Evolutionary conservation across 2,797 vertebrate species (phyloP).

Genomic region (Diglossa cyanea): DNA sequence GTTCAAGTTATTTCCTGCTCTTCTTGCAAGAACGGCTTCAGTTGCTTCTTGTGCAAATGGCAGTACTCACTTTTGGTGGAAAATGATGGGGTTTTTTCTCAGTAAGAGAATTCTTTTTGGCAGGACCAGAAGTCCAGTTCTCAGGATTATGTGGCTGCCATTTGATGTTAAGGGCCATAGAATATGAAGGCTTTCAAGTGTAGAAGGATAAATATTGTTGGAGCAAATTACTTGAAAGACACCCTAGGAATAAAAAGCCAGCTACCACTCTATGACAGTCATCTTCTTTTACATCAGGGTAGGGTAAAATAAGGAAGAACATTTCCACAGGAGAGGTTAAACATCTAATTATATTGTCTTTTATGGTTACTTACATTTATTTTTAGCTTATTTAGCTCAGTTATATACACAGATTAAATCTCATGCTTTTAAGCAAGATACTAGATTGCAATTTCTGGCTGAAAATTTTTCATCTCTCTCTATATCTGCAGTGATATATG

Average conservation of each 20-base stretch:
- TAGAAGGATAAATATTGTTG: neutral
- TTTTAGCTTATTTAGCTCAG: neutral
- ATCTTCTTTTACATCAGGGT: neutral
- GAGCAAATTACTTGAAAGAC: neutral
- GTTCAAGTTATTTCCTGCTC: neutral
- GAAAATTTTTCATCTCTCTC: neutral
- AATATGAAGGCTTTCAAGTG: neutral
- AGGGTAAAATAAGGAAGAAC: neutral
- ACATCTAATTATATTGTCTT: neutral
- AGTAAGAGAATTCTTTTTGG: neutral
- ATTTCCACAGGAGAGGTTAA: neutral
- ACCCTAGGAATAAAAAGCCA: neutral
- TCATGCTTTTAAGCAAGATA: neutral
- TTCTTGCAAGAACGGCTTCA: neutral
- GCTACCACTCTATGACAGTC: neutral
- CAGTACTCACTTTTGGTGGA: neutral
- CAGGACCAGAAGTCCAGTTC: neutral
- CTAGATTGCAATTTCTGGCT: neutral
- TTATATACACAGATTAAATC: neutral
- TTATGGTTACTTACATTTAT: neutral
- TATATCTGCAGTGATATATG: constrained; percentile 87
- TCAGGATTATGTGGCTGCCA: neutral
- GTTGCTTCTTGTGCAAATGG: neutral
- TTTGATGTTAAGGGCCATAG: neutral
- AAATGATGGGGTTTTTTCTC: rapidly evolving